Conservation (phyloP, 1,140 invertebrate species). For the Temnothorax nylanderi region DNA sequence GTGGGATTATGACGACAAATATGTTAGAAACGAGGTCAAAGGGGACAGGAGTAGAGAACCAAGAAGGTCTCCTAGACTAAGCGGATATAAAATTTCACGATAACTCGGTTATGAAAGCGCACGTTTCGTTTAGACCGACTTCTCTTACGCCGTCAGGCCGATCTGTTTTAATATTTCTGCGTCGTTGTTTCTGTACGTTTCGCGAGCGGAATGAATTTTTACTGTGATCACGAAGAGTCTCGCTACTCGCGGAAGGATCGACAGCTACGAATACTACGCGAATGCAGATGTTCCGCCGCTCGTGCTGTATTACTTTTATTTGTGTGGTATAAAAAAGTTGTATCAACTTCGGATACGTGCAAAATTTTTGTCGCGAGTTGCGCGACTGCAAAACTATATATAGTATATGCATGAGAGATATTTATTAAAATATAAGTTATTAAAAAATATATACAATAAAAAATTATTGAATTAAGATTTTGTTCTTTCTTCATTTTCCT, state of each 20-base stretch:
- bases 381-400: background rate
- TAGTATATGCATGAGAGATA: background rate
- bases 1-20: constrained; percentile 66
- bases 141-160: background rate
- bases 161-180: constrained; percentile 50
- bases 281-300: background rate
- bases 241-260: background rate
- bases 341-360: background rate
- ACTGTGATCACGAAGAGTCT: constrained; percentile 8
- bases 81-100: constrained; percentile 71
- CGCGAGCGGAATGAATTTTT: constrained; percentile 34
- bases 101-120: constrained; percentile 71
- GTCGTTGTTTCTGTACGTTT: background rate
- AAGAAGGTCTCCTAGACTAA: constrained; percentile 57
- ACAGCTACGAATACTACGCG: constrained; percentile 19
- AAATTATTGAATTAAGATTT: background rate
- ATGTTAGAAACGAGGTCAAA: constrained; percentile 72
- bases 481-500: background rate
- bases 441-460: background rate
- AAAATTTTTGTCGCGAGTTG: background rate
- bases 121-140: constrained; percentile 48
- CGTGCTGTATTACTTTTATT: background rate
- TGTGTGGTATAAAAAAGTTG: background rate
- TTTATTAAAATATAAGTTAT: background rate
- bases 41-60: constrained; percentile 42